Evolutionary conservation across 2,888 invertebrate species (phyloP).

Genomic region (Criorhina ranunculi): DNA sequence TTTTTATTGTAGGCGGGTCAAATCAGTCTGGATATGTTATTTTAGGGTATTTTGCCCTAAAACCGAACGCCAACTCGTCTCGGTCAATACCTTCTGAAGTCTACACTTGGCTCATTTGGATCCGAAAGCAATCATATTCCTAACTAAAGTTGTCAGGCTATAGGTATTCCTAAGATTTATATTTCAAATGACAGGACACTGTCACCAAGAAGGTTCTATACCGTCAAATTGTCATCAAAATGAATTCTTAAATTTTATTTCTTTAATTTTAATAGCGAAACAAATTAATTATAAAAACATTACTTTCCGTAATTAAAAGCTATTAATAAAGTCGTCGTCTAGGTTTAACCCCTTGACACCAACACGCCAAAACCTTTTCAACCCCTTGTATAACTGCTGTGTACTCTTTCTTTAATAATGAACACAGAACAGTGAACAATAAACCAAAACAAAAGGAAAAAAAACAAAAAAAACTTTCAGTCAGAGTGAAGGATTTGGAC

Average conservation of each 20-base stretch:
- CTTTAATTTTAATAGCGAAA: slow-evolving; percentile 46
- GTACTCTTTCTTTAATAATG: slow-evolving; percentile 53
- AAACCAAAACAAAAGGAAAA: slow-evolving; percentile 32
- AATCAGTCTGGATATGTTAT: no score
- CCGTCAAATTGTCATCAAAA: neutral
- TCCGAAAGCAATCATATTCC: no score
- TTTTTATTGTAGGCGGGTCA: no score
- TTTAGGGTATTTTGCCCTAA: no score
- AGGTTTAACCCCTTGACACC: slow-evolving; percentile 76
- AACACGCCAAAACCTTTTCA: slow-evolving; percentile 70
- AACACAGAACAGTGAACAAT: slow-evolving; percentile 71
- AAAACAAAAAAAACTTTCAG: slow-evolving; percentile 58
- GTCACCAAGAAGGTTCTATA: no score
- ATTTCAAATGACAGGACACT: no score
- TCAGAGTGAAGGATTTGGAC: neutral
- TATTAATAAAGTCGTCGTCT: slow-evolving; percentile 72
- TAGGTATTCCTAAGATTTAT: no score
- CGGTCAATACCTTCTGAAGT: no score
- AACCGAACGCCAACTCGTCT: no score
- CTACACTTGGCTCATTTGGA: no score
- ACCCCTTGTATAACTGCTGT: slow-evolving; percentile 48
- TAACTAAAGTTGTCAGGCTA: no score
- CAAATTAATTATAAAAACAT: slow-evolving; percentile 76
- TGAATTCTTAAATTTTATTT: neutral
- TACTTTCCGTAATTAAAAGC: slow-evolving; percentile 77